Evolutionary conservation across 1,140 invertebrate species (phyloP), one percentile per base, ranked within the genome.

Genomic region (Zaprionus capensis): DNA sequence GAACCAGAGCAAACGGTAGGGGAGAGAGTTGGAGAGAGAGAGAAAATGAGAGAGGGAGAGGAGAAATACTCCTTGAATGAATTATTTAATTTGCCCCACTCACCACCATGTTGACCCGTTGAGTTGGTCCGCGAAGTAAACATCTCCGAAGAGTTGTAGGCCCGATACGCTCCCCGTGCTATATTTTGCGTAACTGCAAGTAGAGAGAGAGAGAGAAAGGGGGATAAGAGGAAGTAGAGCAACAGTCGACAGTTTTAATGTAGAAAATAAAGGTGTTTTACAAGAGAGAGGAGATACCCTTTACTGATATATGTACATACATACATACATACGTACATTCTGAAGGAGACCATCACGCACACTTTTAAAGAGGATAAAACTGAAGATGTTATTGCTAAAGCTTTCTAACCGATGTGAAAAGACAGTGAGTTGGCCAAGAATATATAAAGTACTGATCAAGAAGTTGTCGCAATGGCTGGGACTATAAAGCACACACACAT

Each of bases 121-220:
- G 80, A 58, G 41, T 53, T 80, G 65, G 62, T 22, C 31, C 79
- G 62, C 9, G 80, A 20, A 5, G 64, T 28, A 36, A 68, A 88
- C 28, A 88, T 62, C 55, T 88, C 83, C 3, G 67, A 84, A 3
- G 67, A 56, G 17, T 69, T 84, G 15, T 72, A 87, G 58, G 36
- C 67, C 26, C 81, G 84, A 76, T 73, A 88, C 5, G 73, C 38
- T n/a, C 77, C 78, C 20, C 83, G 80, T 58, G 53, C 49, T 34
- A 88, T 28, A 44, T 66, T 84, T 64, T 87, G 77, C 14, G 80
- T 53, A 78, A 78, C 83, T 87, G 83, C 26, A 87, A 78, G 4
- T 28, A 70, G 41, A 26, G 12, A 24, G 20, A 49, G 46, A 22
- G 31, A 34, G 31, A 34, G 9, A 14, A 11, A 9, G 12, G 20